Evolutionary conservation across 2,113 vertebrate genomes (phyloP).

Genomic region (Odontophorus gujanensis): DNA sequence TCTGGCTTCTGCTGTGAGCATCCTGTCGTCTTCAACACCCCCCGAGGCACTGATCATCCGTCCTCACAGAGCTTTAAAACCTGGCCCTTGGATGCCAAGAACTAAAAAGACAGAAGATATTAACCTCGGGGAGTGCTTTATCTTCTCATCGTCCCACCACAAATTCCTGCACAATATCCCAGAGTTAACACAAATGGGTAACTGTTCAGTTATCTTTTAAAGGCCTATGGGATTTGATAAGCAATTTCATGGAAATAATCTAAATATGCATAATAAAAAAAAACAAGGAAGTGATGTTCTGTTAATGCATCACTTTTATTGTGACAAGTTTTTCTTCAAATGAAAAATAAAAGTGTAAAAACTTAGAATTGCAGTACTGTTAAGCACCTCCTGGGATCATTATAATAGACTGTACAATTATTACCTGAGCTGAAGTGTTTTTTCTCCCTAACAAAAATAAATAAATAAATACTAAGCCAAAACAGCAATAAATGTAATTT

Average conservation of each 20-base stretch:
- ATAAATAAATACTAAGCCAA: neutral
- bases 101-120: neutral
- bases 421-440: slow-evolving; percentile 62
- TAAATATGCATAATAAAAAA: slow-evolving; percentile 58
- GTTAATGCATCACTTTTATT: slow-evolving; percentile 73
- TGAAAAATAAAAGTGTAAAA: slow-evolving; percentile 72
- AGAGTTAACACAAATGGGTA: slow-evolving; percentile 68
- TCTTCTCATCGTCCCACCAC: slow-evolving; percentile 48
- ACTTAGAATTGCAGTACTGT: slow-evolving; percentile 65
- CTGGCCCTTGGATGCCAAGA: fast-evolving
- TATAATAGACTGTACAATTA: slow-evolving; percentile 73
- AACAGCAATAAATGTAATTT: slow-evolving; percentile 65
- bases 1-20: neutral
- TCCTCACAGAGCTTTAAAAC: slow-evolving; percentile 15
- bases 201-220: slow-evolving; percentile 64
- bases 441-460: neutral
- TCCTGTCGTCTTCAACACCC: neutral
- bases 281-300: slow-evolving; percentile 59
- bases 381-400: slow-evolving; percentile 70
- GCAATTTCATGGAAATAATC: slow-evolving; percentile 70
- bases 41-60: fast-evolving
- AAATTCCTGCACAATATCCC: slow-evolving; percentile 62
- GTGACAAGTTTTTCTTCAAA: slow-evolving; percentile 71
- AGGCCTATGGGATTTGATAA: slow-evolving; percentile 63
- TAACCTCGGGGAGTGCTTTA: neutral